A percentile compares a stretch with the other conserved stretches of the same genome.
phyloP scores from a whole-genome alignment of 2,888 invertebrate species.

The Helleia helle region DNA sequence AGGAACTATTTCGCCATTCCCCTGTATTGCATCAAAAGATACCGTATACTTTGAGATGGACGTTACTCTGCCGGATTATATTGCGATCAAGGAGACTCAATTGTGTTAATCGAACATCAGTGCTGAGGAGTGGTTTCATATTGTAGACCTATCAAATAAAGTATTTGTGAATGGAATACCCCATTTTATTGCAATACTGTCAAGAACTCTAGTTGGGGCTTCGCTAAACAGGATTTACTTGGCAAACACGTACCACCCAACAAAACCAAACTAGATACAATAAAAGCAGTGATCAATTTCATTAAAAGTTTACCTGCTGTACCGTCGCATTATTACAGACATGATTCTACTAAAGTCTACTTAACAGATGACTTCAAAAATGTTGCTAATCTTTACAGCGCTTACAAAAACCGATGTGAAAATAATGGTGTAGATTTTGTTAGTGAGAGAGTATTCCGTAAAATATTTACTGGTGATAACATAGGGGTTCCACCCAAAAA shows the following conservation, averaged over 20 bases:
- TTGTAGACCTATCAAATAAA: too few relatives aligned
- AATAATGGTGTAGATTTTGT: background rate
- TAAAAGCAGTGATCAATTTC: slow-evolving; percentile 1
- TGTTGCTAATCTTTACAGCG: slow-evolving; percentile 3
- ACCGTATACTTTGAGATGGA: too few relatives aligned
- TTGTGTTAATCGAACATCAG: too few relatives aligned
- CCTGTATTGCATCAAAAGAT: too few relatives aligned
- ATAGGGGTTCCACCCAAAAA: slow-evolving; percentile 1
- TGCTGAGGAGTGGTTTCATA: too few relatives aligned
- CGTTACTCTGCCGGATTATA: too few relatives aligned
- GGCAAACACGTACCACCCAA: slow-evolving; percentile 2
- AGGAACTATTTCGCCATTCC: too few relatives aligned
- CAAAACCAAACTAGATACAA: slow-evolving; percentile 3
- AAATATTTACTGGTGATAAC: slow-evolving; percentile 4
- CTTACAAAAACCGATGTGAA: slow-evolving; percentile 2
- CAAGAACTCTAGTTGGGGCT: background rate
- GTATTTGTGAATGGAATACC: too few relatives aligned
- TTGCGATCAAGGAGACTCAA: too few relatives aligned
- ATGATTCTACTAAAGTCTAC: slow-evolving; percentile 4
- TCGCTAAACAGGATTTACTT: background rate
- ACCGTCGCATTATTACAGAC: background rate
- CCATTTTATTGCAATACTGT: slow-evolving; percentile 6
- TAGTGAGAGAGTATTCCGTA: slow-evolving; percentile 1
- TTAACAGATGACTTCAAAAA: slow-evolving; percentile 4
- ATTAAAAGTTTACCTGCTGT: slow-evolving; percentile 3